These are phyloP conservation scores for Callipepla californica DNA, from an alignment of 2,113 vertebrate species.

Conservation along the genomic window DNA sequence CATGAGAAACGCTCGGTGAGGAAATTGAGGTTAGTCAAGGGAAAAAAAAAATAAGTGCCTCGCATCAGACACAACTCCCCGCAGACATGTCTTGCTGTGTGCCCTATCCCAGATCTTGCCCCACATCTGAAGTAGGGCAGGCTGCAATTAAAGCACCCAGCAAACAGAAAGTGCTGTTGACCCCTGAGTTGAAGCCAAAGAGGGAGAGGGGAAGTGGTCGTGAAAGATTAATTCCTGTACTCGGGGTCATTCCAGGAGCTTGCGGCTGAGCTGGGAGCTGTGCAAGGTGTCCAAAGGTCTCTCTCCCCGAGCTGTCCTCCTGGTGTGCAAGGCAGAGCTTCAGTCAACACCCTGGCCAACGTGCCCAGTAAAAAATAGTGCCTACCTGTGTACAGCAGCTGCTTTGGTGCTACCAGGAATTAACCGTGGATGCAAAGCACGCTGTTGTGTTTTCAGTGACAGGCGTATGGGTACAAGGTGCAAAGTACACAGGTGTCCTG, in stretches of 20 bases:
- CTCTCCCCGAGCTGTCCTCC: neutral
- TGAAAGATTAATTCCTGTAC: neutral
- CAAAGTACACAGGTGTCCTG: neutral
- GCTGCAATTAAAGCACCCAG: neutral
- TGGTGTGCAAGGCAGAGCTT: neutral
- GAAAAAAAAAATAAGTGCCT: neutral
- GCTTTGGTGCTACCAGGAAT: neutral
- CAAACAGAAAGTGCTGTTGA: neutral
- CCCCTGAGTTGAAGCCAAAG: neutral
- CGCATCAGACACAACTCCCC: neutral
- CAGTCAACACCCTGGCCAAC: neutral
- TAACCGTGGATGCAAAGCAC: neutral
- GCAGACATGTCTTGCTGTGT: rapidly evolving
- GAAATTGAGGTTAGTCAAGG: slow-evolving; percentile 44
- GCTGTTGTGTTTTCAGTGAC: neutral
- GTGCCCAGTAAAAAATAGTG: neutral
- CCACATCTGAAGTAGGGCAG: slow-evolving; percentile 63
- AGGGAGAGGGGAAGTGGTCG: neutral
- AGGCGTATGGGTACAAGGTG: neutral
- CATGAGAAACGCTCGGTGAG: neutral
- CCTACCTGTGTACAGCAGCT: neutral
- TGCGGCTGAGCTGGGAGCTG: neutral
- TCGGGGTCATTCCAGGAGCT: neutral
- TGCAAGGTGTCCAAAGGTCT: neutral
- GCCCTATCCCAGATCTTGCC: slow-evolving; percentile 48